phyloP scores from a whole-genome alignment of 2,113 vertebrate genomes.

The Diphyllodes magnificus region DNA sequence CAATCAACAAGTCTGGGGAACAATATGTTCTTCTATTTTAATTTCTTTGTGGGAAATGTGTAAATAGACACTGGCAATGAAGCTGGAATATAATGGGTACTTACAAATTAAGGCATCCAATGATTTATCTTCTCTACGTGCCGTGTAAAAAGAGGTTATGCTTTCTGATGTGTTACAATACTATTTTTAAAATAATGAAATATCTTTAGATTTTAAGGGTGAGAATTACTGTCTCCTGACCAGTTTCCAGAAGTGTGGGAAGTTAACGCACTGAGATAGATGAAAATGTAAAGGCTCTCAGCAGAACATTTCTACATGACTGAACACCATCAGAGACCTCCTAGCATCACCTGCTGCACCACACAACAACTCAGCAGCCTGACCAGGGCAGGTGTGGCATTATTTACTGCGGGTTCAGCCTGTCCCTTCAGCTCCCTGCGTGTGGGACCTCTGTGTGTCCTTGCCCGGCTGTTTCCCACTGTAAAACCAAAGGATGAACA shows the following conservation, averaged over 20 bases:
- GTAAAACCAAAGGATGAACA: neutral
- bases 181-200: slow-evolving; percentile 31
- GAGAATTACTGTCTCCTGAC: neutral
- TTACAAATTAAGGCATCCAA: slow-evolving; percentile 52
- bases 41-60: slow-evolving; percentile 57
- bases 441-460: neutral
- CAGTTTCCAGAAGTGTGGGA: neutral
- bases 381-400: neutral
- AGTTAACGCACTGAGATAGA: neutral
- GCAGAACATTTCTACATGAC: neutral
- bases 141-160: neutral
- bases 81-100: slow-evolving; percentile 49
- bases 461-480: neutral
- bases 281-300: neutral
- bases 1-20: slow-evolving; percentile 56
- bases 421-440: neutral
- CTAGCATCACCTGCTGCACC: neutral
- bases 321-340: neutral
- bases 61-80: slow-evolving; percentile 56
- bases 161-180: neutral
- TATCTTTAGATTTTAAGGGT: neutral
- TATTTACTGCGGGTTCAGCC: neutral
- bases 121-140: slow-evolving; percentile 49
- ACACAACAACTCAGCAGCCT: neutral
- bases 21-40: slow-evolving; percentile 65